Evolutionary conservation across 2,888 invertebrate species (phyloP).

Genomic region (Shargacucullia verbasci): DNA sequence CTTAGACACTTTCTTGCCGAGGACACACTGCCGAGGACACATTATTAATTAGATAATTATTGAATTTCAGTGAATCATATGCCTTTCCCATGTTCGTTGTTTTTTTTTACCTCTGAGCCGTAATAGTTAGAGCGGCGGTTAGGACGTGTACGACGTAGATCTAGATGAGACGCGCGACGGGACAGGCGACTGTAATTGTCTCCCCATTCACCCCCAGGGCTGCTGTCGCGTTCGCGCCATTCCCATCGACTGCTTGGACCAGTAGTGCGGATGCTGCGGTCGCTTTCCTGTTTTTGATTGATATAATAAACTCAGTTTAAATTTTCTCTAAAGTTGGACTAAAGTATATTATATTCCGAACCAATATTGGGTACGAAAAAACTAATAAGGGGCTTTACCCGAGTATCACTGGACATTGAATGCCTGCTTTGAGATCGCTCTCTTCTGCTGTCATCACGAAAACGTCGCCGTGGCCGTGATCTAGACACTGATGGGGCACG

Average conservation of each 20-base stretch:
- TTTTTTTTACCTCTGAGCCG: conserved; percentile 75
- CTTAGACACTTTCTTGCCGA: too few relatives aligned
- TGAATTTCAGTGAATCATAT: too few relatives aligned
- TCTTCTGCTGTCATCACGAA: conserved; percentile 80
- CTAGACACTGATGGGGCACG: conserved; percentile 71
- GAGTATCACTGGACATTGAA: conserved; percentile 91
- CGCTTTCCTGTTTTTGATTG: conserved; percentile 73
- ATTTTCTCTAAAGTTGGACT: too few relatives aligned
- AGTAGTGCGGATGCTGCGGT: conserved; percentile 76
- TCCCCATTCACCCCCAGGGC: conserved; percentile 77
- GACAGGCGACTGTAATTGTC: conserved; percentile 68
- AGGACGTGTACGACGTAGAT: conserved; percentile 72
- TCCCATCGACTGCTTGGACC: conserved; percentile 75
- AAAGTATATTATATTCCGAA: too few relatives aligned
- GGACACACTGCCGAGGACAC: too few relatives aligned
- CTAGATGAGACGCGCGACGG: conserved; percentile 82
- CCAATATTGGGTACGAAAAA: too few relatives aligned
- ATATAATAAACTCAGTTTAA: too few relatives aligned
- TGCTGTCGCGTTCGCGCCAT: conserved; percentile 81
- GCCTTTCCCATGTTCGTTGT: background rate
- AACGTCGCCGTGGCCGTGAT: conserved; percentile 77
- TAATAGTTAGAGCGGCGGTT: conserved; percentile 74
- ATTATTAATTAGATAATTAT: too few relatives aligned
- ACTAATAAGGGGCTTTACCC: conserved; percentile 77
- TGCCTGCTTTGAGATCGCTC: conserved; percentile 91